phyloP scores from a whole-genome alignment of 2,888 invertebrate species.

The Pachydiplax longipennis region DNA sequence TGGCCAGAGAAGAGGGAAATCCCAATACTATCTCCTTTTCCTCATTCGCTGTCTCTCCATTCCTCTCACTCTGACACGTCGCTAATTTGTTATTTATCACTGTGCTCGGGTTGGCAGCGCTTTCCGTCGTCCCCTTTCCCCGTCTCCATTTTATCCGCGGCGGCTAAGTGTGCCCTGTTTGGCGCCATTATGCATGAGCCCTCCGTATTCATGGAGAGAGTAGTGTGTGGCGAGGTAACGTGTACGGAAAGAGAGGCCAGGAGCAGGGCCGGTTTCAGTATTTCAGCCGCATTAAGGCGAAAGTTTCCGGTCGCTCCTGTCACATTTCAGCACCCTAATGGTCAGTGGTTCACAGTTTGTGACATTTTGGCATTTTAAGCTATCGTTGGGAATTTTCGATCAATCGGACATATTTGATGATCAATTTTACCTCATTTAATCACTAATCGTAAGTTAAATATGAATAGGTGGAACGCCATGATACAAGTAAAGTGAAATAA shows the following conservation, averaged over 20 bases:
- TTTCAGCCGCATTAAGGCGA: too few relatives aligned
- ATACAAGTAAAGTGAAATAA: too few relatives aligned
- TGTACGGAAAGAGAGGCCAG: too few relatives aligned
- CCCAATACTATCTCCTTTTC: background rate
- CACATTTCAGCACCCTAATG: too few relatives aligned
- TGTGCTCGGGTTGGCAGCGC: background rate
- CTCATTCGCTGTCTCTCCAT: background rate
- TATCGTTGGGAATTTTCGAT: too few relatives aligned
- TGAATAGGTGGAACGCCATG: too few relatives aligned
- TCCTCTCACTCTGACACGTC: background rate
- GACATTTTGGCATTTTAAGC: too few relatives aligned
- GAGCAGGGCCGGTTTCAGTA: background rate
- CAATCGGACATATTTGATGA: too few relatives aligned
- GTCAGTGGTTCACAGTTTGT: too few relatives aligned
- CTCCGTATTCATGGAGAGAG: constrained; percentile 23
- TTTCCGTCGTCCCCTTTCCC: background rate
- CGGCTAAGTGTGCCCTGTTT: background rate
- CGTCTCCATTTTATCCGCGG: background rate
- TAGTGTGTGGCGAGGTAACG: background rate
- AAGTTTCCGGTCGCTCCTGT: too few relatives aligned
- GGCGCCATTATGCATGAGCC: constrained; percentile 25
- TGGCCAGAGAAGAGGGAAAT: background rate
- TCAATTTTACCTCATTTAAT: too few relatives aligned
- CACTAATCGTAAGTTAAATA: too few relatives aligned
- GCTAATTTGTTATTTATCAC: constrained; percentile 38